A percentile compares a stretch with the other conserved stretches of the same genome.
Conservation (phyloP, 2,797 vertebrate species). For the Nyctibius grandis region DNA sequence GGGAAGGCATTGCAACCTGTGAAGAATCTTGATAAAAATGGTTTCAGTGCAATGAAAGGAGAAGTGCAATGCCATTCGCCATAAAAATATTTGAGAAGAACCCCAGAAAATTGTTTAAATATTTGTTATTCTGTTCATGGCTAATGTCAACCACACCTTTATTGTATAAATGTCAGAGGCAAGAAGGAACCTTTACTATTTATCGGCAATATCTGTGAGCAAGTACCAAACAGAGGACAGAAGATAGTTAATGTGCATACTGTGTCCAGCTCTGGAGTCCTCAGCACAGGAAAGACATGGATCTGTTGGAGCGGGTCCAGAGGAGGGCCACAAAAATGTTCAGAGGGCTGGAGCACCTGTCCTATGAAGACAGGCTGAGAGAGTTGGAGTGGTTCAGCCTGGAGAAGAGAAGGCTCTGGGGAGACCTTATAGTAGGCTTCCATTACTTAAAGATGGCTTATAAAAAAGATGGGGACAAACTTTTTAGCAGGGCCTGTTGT, state of each 20-base stretch:
- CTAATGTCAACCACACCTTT: neutral
- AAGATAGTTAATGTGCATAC: neutral
- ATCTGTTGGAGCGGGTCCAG: too few species aligned
- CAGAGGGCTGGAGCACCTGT: too few species aligned
- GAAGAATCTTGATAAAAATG: neutral
- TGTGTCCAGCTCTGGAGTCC: too few species aligned
- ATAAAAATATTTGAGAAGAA: neutral
- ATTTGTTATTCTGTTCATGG: neutral
- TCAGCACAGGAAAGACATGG: too few species aligned
- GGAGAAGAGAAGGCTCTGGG: too few species aligned
- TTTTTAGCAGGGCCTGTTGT: too few species aligned
- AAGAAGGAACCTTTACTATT: neutral
- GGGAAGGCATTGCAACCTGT: neutral
- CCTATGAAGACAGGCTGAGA: too few species aligned
- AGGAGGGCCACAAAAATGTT: too few species aligned
- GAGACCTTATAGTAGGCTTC: too few species aligned
- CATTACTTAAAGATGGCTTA: too few species aligned
- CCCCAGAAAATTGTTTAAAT: neutral
- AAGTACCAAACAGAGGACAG: neutral
- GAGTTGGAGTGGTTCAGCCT: too few species aligned
- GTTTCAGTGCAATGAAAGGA: neutral
- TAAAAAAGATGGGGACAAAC: too few species aligned
- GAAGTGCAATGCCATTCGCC: neutral
- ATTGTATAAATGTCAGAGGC: neutral
- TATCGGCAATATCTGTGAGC: neutral